Percentiles rank a stretch among this genome's conserved stretches.
Conservation (phyloP, 2,797 vertebrate species). For the Luscinia megarhynchos region DNA sequence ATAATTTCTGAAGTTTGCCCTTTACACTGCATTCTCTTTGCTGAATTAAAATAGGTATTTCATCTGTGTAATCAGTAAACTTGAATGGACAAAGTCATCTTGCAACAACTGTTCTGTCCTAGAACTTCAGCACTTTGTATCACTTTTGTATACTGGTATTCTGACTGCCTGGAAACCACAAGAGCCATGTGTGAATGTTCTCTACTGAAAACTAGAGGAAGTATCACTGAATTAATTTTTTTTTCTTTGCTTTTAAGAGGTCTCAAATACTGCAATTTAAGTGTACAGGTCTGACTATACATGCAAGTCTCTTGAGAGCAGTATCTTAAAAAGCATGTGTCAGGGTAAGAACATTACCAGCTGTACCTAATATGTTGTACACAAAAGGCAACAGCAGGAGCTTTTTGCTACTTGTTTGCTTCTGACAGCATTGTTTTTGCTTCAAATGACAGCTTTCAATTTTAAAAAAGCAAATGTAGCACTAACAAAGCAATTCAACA, state of each 20-base stretch:
- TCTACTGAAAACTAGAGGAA: constrained; percentile 25
- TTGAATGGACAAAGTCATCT: constrained; percentile 17
- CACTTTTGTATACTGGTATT: not conserved
- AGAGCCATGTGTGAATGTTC: constrained; percentile 15
- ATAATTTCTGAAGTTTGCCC: not conserved
- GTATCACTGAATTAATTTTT: not conserved
- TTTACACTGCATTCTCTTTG: constrained; percentile 8
- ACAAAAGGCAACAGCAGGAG: not conserved
- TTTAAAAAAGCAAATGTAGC: not conserved
- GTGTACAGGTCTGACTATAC: not conserved
- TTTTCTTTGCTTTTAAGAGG: not conserved
- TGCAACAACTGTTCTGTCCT: constrained; percentile 34
- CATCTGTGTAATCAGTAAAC: constrained; percentile 28
- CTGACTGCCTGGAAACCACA: not conserved
- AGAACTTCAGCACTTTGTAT: constrained; percentile 22
- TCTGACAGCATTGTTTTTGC: not conserved
- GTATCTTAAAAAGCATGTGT: not conserved
- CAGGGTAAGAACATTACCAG: not conserved
- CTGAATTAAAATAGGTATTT: constrained; percentile 7
- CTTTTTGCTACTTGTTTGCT: not conserved
- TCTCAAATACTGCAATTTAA: not conserved
- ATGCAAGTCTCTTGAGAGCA: not conserved
- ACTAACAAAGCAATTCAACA: not conserved
- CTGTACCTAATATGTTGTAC: not conserved
- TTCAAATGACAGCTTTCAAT: not conserved